Evolutionary conservation across 2,888 invertebrate genomes (phyloP).

Genomic region (Theristus sp.): DNA sequence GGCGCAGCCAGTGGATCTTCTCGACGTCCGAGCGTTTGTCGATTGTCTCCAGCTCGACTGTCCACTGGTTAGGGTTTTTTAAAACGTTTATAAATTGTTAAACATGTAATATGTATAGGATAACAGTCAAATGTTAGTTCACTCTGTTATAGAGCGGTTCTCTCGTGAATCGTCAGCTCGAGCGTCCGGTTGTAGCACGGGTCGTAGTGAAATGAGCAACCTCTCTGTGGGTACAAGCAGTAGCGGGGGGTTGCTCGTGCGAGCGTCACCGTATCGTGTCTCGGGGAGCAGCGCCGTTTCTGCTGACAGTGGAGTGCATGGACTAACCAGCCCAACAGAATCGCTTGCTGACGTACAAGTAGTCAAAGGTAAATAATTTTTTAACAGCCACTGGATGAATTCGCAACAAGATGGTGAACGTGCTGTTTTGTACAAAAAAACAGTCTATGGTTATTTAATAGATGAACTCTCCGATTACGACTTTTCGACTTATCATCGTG

Average conservation of each 20-base stretch:
- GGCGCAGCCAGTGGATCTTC: not conserved
- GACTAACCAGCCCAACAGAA: not conserved
- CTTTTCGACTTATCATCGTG: no score
- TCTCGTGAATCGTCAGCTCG: conserved; percentile 1
- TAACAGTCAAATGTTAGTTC: no score
- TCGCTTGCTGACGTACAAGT: not conserved
- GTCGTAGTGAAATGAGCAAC: not conserved
- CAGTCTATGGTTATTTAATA: no score
- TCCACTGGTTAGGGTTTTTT: not conserved
- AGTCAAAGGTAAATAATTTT: no score
- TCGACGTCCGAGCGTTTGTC: not conserved
- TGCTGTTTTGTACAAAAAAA: no score
- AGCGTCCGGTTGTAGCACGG: not conserved
- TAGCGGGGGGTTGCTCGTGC: not conserved
- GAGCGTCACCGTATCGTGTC: not conserved
- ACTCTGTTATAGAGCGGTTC: not conserved
- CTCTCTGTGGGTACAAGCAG: not conserved
- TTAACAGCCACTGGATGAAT: no score
- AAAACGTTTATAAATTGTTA: not conserved
- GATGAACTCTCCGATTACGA: no score
- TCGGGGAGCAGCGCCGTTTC: not conserved
- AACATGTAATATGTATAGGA: no score
- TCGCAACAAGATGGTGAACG: no score
- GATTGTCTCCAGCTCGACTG: not conserved
- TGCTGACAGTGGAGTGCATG: not conserved